Evolutionary conservation across 2,797 vertebrate genomes (phyloP), one percentile per base, ranked within the genome.

Genomic region (Mycteria americana): DNA sequence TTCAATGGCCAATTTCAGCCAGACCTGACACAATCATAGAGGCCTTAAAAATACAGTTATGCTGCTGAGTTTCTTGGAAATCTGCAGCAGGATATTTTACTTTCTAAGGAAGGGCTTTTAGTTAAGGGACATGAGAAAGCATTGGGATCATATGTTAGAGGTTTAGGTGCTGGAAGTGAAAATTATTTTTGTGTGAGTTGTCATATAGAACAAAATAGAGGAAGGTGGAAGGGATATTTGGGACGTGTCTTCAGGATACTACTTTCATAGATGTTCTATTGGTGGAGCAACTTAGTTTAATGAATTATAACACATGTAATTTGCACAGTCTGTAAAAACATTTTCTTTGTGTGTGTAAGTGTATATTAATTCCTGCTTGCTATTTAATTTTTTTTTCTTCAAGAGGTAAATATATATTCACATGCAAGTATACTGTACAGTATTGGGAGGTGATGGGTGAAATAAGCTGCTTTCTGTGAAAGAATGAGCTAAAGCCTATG

Each of bases 361-460:
- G 56, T 57, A 23, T 53, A 87, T 95, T 92, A 90, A n/a, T 89
- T 93, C 39, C 43, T 81, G 33, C 73, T 75, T 92, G 28, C 77
- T 96, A 76, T 83, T 87, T 95, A 92, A 35, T 37, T 64, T 92
- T 89, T 90, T 76, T 68, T 96, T 87, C 43, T 88, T 75, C 24
- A 90, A 65, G 81, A 57, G 64, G 5, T 54, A 33, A 48, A 37
- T 23, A 6, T 31, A 33, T 54, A 27, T 56, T 62, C 11, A 56
- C 5, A 24, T 51, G 23, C 17, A 74, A 74, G 15, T 79, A 43
- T 51, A 23, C 37, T 56, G 30, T n/a, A 31, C 10, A 13, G 33
- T 45, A 39, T 14, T 85, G 22, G 25, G 24, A 72, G 12, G 8
- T 64, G 9, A 22, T 46, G 11, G 3, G 22, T 77, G 37, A 48